Evolutionary conservation across 2,888 invertebrate species (phyloP).

Genomic region (Polydrusus tereticollis): DNA sequence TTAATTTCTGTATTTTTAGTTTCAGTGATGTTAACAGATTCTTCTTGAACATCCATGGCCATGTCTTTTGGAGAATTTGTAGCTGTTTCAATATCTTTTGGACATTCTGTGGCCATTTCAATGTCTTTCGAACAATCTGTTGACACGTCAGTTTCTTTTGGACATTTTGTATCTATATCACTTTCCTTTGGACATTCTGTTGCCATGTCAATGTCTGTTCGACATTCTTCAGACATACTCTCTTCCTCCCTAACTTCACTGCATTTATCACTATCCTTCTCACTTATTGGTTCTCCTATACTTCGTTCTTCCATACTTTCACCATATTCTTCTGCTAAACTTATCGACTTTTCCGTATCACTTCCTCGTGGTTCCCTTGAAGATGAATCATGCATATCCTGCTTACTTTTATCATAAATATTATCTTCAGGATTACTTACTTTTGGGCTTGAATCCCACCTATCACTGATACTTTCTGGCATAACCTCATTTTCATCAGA

Average conservation of each 20-base stretch:
- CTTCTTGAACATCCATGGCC: neutral
- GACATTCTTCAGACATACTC: neutral
- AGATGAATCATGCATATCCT: neutral
- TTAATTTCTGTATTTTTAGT: neutral
- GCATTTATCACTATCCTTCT: neutral
- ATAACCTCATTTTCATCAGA: neutral
- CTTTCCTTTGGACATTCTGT: no score
- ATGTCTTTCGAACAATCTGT: neutral
- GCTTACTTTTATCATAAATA: neutral
- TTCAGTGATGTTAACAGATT: neutral
- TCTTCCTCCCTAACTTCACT: neutral
- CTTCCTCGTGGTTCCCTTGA: neutral
- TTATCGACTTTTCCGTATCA: neutral
- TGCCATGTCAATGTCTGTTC: neutral
- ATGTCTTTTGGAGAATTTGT: neutral
- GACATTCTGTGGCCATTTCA: neutral
- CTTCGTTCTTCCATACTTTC: neutral
- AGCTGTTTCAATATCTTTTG: no score
- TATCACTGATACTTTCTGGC: neutral
- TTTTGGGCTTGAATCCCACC: neutral
- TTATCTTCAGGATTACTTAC: neutral
- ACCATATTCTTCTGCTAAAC: neutral
- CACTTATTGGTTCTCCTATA: slow-evolving; percentile 2
- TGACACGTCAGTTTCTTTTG: no score
- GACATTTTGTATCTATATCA: no score